phyloP scores from a whole-genome alignment of 1,140 invertebrate species.

The Drosophila pallidifrons region DNA sequence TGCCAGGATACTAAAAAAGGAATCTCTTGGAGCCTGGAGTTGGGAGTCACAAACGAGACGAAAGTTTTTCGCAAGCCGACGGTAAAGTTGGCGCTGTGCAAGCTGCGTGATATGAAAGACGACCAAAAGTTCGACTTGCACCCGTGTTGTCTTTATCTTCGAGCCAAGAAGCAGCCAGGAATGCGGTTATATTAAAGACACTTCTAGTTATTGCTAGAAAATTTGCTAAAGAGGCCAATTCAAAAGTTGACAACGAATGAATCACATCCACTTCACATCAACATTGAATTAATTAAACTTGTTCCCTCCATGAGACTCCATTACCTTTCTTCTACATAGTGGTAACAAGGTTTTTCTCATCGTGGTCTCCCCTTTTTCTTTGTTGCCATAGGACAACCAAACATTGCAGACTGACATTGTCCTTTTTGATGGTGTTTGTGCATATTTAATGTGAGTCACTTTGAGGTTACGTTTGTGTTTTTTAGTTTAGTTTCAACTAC shows the following conservation, averaged over 20 bases:
- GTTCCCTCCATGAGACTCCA: background rate
- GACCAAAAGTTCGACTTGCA: constrained; percentile 63
- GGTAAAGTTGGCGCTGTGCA: constrained; percentile 67
- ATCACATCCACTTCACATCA: constrained; percentile 46
- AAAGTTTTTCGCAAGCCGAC: constrained; percentile 54
- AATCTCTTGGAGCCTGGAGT: background rate
- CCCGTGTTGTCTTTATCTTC: constrained; percentile 34
- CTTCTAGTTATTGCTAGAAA: constrained; percentile 22
- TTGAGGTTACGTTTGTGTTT: constrained; percentile 63
- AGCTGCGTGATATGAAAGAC: constrained; percentile 74
- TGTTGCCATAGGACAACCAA: constrained; percentile 47
- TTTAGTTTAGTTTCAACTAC: constrained; percentile 25
- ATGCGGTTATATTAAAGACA: constrained; percentile 27
- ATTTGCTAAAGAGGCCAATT: constrained; percentile 41
- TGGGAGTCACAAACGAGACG: constrained; percentile 41
- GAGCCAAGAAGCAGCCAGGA: constrained; percentile 27
- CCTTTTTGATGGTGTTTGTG: constrained; percentile 66
- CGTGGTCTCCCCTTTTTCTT: background rate
- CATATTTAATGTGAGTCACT: constrained; percentile 62
- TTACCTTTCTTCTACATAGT: background rate
- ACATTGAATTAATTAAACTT: constrained; percentile 63
- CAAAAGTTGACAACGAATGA: constrained; percentile 17
- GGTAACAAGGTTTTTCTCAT: constrained; percentile 44
- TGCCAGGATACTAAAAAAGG: background rate
- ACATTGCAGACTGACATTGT: constrained; percentile 53